Base-by-base conservation (phyloP, 2,888 invertebrate species). In the Agrochola litura region DNA sequence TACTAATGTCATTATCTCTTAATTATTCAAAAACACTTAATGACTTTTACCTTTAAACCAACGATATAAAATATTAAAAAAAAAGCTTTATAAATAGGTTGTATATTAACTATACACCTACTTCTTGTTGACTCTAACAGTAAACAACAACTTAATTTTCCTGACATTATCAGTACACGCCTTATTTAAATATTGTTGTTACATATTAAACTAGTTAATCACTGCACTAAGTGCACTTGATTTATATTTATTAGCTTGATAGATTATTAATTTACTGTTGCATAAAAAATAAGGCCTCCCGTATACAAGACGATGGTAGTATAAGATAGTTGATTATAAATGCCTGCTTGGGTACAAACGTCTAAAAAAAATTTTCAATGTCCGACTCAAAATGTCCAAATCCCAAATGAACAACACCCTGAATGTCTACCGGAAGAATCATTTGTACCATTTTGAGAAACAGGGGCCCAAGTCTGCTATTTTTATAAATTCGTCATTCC, bases 111-210 rank as follows among this genome's bases (percentile, higher is more conserved):
- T 37, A 37, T 37, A 37, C 1, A 37, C 37, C 5, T 37, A 37
- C 37, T 37, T 37, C 4, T 37, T 37, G 37, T 37, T 37, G 37
- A 37, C 37, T 37, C 37, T 37, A 37, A 37, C 37, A 37, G 37
- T 37, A 37, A 37, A 37, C 37, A 25, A 76, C 64, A 58, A 76
- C 16, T 58, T 41, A 19, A 77, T 77, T 56, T 22, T 49, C 9
- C 6, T 22, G 10, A 25, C 37, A 19, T n/a, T 60, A 37, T 46
- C n/a, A 54, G 6, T 54, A 12, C 37, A 56, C 41, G 22, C 12
- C 54, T 30, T 64, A 49, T 65, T 49, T 30, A 19, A 56, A 49
- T 65, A 41, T 22, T 37, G 46, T 64, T 41, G 46, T 56, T 37
- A n/a, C n/a, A 8, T 22, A 64, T 25, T 12, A 41, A 52, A 30